These are phyloP conservation scores for Alosa alosa DNA, from an alignment of 2,113 vertebrate genomes.

Conservation along the genomic window DNA sequence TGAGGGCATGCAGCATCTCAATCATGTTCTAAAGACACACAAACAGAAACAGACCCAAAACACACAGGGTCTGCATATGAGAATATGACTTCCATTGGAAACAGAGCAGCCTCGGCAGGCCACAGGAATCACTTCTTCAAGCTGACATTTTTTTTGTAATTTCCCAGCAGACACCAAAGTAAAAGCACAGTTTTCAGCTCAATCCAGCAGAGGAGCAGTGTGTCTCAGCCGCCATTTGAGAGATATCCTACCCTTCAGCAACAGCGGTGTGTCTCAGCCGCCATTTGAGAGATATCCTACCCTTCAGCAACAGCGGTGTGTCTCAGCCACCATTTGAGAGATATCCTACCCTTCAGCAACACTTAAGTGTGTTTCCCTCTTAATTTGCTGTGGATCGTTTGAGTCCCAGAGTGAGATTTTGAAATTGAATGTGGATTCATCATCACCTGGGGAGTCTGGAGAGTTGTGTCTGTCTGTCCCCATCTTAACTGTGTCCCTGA, in stretches of 20 bases:
- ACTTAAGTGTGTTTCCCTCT: background rate
- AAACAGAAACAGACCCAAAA: background rate
- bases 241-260: background rate
- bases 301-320: background rate
- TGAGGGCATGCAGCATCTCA: background rate
- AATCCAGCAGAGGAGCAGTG: background rate
- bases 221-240: background rate
- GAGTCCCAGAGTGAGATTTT: background rate
- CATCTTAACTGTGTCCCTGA: background rate
- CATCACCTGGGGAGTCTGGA: background rate
- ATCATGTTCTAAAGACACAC: conserved; percentile 1
- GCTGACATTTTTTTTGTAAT: background rate
- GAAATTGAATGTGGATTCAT: background rate
- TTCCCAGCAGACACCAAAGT: background rate
- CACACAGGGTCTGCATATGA: background rate
- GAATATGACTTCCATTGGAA: background rate
- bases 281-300: background rate
- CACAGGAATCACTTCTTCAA: background rate
- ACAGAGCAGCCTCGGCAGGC: background rate
- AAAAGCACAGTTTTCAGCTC: background rate
- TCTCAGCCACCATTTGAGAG: background rate
- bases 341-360: background rate
- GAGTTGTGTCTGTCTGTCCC: background rate
- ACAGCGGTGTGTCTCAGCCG: background rate
- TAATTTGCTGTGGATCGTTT: background rate